Conservation (phyloP, 2,113 vertebrate species). For the Okapia johnstoni region DNA sequence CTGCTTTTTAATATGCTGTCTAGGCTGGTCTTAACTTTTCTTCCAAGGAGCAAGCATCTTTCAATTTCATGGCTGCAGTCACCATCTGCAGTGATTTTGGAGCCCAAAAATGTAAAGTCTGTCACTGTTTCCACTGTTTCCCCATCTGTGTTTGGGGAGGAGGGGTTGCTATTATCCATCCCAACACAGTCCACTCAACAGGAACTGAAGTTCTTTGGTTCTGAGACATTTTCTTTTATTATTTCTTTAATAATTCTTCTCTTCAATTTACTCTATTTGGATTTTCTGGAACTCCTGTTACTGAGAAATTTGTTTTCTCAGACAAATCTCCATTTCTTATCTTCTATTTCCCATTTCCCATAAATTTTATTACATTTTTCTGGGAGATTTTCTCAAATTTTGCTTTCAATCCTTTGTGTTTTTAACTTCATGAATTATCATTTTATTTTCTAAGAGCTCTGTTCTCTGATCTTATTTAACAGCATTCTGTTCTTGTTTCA, state of each 20-base stretch:
- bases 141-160: accelerated
- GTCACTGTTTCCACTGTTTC: background rate
- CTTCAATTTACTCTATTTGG: background rate
- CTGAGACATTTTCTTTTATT: background rate
- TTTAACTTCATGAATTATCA: background rate
- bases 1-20: background rate
- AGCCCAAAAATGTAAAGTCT: background rate
- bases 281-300: background rate
- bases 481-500: background rate
- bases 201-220: background rate
- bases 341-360: background rate
- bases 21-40: background rate
- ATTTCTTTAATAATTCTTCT: background rate
- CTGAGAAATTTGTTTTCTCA: background rate
- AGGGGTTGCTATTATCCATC: background rate
- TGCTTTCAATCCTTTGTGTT: background rate
- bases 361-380: background rate
- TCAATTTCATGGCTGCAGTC: background rate
- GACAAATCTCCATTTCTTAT: background rate
- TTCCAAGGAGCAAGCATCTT: background rate
- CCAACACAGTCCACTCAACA: background rate
- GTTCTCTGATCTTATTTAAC: background rate
- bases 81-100: background rate
- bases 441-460: background rate
- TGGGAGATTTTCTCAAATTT: background rate